Evolutionary conservation across 2,888 invertebrate genomes (phyloP).

Genomic region (Aphodius sticticus): DNA sequence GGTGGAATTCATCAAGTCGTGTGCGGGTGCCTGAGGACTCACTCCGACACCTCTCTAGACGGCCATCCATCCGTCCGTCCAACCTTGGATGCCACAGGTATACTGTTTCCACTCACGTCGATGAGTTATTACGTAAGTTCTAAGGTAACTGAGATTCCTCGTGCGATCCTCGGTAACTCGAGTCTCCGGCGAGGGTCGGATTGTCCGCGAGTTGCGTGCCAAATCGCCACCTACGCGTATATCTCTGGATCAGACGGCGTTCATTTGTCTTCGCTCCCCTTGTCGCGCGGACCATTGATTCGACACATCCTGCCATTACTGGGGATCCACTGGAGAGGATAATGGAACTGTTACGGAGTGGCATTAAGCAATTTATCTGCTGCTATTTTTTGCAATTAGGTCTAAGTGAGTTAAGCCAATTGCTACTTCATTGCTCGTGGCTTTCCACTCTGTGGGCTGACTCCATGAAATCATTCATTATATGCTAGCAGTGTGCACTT

Average conservation of each 20-base stretch:
- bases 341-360: not conserved
- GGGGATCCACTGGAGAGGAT: not conserved
- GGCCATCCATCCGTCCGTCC: not conserved
- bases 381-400: not conserved
- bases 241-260: not conserved
- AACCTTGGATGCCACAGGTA: slow-evolving; percentile 23
- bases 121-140: slow-evolving; percentile 20
- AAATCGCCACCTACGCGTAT: too few relatives aligned
- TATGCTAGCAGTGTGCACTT: too few relatives aligned
- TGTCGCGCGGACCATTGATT: not conserved
- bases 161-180: not conserved
- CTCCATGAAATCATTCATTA: not conserved
- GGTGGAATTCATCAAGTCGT: slow-evolving; percentile 4
- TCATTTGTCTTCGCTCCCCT: not conserved
- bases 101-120: slow-evolving; percentile 12
- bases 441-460: not conserved
- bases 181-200: not conserved
- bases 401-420: not conserved
- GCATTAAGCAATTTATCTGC: not conserved
- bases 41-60: slow-evolving; percentile 8
- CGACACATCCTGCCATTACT: slow-evolving; percentile 4
- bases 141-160: slow-evolving; percentile 4
- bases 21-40: not conserved
- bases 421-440: not conserved
- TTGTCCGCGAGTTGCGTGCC: too few relatives aligned